These are phyloP conservation scores for Brachionus rubens DNA, from an alignment of 1,140 invertebrate genomes.

Conservation along the genomic window DNA sequence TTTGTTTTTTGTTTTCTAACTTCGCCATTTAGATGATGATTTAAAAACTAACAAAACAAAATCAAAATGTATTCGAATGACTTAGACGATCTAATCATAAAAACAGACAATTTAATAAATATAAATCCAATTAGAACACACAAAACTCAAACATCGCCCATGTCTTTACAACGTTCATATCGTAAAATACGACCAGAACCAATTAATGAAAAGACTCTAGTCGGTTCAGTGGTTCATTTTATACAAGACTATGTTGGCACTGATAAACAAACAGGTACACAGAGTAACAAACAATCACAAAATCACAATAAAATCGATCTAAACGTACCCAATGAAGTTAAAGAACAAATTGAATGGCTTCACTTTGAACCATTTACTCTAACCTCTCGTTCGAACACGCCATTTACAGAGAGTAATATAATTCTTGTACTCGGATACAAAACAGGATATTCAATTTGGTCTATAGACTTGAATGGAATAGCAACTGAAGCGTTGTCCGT, in stretches of 20 bases:
- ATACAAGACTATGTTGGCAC: slow-evolving; percentile 28
- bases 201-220: slow-evolving; percentile 25
- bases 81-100: slow-evolving; percentile 25
- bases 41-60: background rate
- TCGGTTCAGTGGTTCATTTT: slow-evolving; percentile 10
- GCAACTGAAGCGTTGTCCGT: slow-evolving; percentile 11
- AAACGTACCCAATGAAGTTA: slow-evolving; percentile 30
- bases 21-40: slow-evolving; percentile 30
- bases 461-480: slow-evolving; percentile 27
- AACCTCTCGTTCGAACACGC: background rate
- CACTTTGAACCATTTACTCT: slow-evolving; percentile 22
- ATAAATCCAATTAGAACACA: slow-evolving; percentile 1
- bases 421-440: slow-evolving; percentile 37
- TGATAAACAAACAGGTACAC: background rate
- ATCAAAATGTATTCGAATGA: slow-evolving; percentile 20
- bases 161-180: background rate
- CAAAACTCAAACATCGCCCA: background rate
- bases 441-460: slow-evolving; percentile 32
- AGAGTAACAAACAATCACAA: background rate
- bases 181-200: slow-evolving; percentile 39
- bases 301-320: background rate
- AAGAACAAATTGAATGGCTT: slow-evolving; percentile 38
- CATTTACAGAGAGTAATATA: background rate
- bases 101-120: slow-evolving; percentile 17
- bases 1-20: background rate